Percentiles rank a stretch among this genome's conserved stretches.
phyloP scores from a whole-genome alignment of 1,140 invertebrate genomes.

The Drosophila azteca region DNA sequence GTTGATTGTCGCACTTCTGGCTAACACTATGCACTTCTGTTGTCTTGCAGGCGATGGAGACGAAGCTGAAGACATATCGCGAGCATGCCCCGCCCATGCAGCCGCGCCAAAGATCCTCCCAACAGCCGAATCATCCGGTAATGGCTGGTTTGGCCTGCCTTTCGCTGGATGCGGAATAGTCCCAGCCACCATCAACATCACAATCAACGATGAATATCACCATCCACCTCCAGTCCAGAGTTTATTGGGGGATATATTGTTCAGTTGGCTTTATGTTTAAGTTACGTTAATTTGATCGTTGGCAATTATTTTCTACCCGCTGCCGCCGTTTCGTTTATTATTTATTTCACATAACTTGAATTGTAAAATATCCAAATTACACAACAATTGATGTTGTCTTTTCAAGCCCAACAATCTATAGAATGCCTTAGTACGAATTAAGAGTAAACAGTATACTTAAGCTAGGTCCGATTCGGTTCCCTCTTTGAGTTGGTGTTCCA shows the following conservation, averaged over 20 bases:
- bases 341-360: slow-evolving; percentile 45
- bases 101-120: slow-evolving; percentile 63
- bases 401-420: slow-evolving; percentile 51
- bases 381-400: slow-evolving; percentile 50
- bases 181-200: neutral
- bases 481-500: slow-evolving; percentile 17
- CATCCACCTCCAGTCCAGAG: neutral
- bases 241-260: slow-evolving; percentile 15
- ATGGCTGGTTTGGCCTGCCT: slow-evolving; percentile 32
- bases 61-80: slow-evolving; percentile 81
- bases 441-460: slow-evolving; percentile 45
- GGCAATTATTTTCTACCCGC: slow-evolving; percentile 37
- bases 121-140: slow-evolving; percentile 33
- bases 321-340: slow-evolving; percentile 36
- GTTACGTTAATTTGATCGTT: slow-evolving; percentile 41
- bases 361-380: slow-evolving; percentile 50
- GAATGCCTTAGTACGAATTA: slow-evolving; percentile 65
- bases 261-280: slow-evolving; percentile 31
- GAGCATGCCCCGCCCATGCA: slow-evolving; percentile 73
- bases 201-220: neutral
- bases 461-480: slow-evolving; percentile 48
- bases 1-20: slow-evolving; percentile 6
- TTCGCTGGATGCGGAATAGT: slow-evolving; percentile 38
- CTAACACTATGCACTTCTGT: slow-evolving; percentile 17
- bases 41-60: slow-evolving; percentile 78